These are phyloP conservation scores for Gnathonemus echidnorhynchus DNA, from an alignment of 2,113 vertebrate species.

Conservation along the genomic window DNA sequence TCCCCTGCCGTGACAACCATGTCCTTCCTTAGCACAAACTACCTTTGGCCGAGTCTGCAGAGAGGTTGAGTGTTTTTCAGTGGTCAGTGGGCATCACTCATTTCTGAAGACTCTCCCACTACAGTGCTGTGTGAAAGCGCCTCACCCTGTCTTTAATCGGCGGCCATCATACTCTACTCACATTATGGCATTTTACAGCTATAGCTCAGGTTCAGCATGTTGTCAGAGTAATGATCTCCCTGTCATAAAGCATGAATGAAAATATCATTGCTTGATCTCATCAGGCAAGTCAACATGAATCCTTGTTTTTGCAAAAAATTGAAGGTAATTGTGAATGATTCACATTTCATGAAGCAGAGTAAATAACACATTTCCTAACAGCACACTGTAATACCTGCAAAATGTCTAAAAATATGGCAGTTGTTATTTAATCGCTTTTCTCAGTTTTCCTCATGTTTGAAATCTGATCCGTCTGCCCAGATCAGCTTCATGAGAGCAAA, in stretches of 20 bases:
- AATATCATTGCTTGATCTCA: neutral
- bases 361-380: neutral
- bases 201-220: neutral
- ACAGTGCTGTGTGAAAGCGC: neutral
- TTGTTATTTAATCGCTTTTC: neutral
- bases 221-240: neutral
- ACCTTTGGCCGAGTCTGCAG: neutral
- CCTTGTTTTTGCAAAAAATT: neutral
- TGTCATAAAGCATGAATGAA: neutral
- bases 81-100: neutral
- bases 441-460: neutral
- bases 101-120: neutral
- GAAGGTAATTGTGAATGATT: neutral
- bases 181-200: neutral
- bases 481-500: neutral
- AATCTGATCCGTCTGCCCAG: neutral
- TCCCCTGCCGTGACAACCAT: neutral
- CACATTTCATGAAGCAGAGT: neutral
- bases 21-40: neutral
- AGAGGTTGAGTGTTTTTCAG: neutral
- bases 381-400: neutral
- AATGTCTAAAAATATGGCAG: neutral
- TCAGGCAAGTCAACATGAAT: neutral
- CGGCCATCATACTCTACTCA: neutral
- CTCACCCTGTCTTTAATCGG: neutral